Base-by-base conservation (phyloP, 2,888 invertebrate species). In the Stenichneumon culpator region DNA sequence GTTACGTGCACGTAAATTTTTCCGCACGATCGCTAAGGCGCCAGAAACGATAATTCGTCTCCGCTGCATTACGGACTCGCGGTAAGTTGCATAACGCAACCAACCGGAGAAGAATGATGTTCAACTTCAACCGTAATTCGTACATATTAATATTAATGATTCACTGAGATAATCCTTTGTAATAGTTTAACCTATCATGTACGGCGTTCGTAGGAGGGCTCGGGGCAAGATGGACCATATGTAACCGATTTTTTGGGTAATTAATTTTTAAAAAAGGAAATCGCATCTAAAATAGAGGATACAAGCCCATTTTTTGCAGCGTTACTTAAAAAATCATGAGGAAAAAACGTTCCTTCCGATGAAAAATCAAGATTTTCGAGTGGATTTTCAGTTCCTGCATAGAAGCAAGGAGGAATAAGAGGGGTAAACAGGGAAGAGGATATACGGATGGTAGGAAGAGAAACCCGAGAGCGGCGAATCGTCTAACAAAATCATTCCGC, bases 401-500 rank as follows among this genome's bases (percentile, higher is more conserved):
- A 32, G 19, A 65, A 22, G 1, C 16, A 16, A 52, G 36, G 14
- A 52, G 44, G n/a, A 19, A 19, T 16, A 6, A 22, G 7, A 52
- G 22, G 32, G 52, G 19, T 57, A 11, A 60, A 44, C 14, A 4
- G 16, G 60, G 22, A 60, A 69, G 44, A 47, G 47, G 25, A 22
- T 63, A 22, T 3, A 39, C 39, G 22, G 19, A 69, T 32, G 22
- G 60, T 36, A 68, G 44, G 68, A 74, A 44, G 78, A 83, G 78
- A 83, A 69, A 73, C 67, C 68, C 60, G 57, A 60, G 83, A 78
- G 63, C 79, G 60, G 60, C 68, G 79, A 79, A 83, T 74, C 83
- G 79, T 69, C 83, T 74, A 79, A 83, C 79, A 83, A 83, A 83
- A 79, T 83, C 78, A 79, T 83, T 83, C 69, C 73, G 74, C 83